These are phyloP conservation scores for Casuarius casuarius DNA, from an alignment of 2,113 vertebrate species.

Conservation along the genomic window DNA sequence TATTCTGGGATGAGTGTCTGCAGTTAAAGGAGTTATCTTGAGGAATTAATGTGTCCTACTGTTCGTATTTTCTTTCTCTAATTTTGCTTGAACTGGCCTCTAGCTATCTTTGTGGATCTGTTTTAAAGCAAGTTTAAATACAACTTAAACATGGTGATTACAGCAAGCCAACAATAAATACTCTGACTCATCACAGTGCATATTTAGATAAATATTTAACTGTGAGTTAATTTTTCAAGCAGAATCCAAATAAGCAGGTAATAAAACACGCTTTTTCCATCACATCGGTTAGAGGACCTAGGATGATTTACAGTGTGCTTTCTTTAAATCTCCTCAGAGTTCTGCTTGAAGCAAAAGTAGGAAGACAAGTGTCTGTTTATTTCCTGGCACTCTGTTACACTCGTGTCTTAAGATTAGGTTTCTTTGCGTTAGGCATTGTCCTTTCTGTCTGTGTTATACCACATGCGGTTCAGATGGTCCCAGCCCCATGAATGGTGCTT, in stretches of 20 bases:
- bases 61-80: neutral
- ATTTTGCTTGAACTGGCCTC: neutral
- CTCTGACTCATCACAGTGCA: neutral
- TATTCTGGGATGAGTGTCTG: neutral
- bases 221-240: neutral
- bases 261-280: neutral
- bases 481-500: neutral
- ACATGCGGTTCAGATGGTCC: fast-evolving
- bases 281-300: neutral
- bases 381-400: neutral
- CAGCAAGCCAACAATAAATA: slow-evolving; percentile 13
- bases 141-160: neutral
- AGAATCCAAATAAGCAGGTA: neutral
- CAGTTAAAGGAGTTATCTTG: slow-evolving; percentile 1
- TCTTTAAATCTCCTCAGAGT: neutral
- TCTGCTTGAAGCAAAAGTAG: neutral
- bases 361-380: neutral
- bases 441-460: neutral
- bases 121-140: neutral
- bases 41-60: neutral
- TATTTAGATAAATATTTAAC: neutral
- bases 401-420: neutral
- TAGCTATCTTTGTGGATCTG: neutral
- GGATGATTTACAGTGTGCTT: neutral
- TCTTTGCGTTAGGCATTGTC: neutral